Conservation (phyloP, 2,888 invertebrate species). For the Chrysodeixis includens region DNA sequence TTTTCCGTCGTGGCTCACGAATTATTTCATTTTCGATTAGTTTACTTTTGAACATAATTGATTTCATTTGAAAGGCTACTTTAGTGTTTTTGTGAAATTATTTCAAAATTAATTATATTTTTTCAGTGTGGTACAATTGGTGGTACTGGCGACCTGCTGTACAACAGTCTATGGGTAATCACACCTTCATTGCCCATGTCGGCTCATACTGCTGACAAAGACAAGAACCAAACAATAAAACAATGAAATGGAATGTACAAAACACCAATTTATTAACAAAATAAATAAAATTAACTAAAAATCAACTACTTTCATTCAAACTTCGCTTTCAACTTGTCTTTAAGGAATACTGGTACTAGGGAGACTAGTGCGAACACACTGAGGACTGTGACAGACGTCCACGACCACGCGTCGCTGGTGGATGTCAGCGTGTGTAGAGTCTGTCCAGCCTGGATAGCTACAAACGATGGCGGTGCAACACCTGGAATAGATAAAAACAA, state of each 20-base stretch:
- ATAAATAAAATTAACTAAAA: conserved; percentile 78
- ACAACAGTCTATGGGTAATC: conserved; percentile 88
- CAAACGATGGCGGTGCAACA: conserved; percentile 98
- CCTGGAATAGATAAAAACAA: conserved; percentile 84
- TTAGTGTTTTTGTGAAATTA: neutral
- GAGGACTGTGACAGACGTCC: conserved; percentile 94
- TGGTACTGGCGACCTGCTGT: conserved; percentile 94
- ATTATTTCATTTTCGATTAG: too few relatives aligned
- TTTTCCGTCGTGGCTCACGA: too few relatives aligned
- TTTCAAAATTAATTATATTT: conserved; percentile 48
- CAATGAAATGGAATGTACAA: conserved; percentile 77
- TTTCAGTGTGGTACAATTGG: conserved; percentile 95
- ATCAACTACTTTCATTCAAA: conserved; percentile 89
- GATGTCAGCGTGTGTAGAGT: conserved; percentile 98
- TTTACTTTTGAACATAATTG: neutral
- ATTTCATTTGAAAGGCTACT: neutral
- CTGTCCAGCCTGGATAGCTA: conserved; percentile 99
- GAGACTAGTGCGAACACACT: conserved; percentile 94
- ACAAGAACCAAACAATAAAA: conserved; percentile 47
- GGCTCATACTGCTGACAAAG: conserved; percentile 91
- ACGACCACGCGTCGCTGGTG: conserved; percentile 95
- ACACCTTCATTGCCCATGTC: conserved; percentile 91
- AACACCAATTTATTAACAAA: conserved; percentile 74
- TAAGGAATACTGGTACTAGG: conserved; percentile 96
- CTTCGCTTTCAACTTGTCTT: conserved; percentile 93